Evolutionary conservation across 2,888 invertebrate genomes (phyloP).

Genomic region (Crocallis elinguaria): DNA sequence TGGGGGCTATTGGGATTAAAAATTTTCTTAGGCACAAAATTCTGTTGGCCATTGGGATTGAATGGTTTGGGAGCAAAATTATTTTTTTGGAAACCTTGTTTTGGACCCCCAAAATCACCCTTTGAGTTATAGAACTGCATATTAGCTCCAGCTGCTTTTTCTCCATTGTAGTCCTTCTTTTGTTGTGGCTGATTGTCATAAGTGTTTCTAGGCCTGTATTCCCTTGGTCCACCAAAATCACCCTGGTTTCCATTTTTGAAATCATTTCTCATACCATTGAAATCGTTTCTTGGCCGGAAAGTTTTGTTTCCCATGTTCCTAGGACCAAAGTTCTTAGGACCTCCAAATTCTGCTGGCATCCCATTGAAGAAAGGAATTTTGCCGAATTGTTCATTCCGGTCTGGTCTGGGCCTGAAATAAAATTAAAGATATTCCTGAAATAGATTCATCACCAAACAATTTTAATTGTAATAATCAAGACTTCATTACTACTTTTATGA

Average conservation of each 20-base stretch:
- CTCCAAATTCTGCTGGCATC: slow-evolving; percentile 76
- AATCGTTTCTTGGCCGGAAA: slow-evolving; percentile 79
- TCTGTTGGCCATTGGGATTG: slow-evolving; percentile 64
- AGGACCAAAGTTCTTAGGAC: slow-evolving; percentile 79
- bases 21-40: slow-evolving; percentile 68
- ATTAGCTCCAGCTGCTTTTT: slow-evolving; percentile 64
- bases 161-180: slow-evolving; percentile 70
- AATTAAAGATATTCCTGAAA: no score
- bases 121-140: slow-evolving; percentile 78
- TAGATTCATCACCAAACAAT: no score
- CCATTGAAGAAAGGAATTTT: slow-evolving; percentile 82
- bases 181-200: slow-evolving; percentile 68
- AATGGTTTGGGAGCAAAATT: slow-evolving; percentile 72
- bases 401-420: slow-evolving; percentile 86
- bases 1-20: slow-evolving; percentile 66
- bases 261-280: slow-evolving; percentile 77
- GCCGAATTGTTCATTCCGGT: slow-evolving; percentile 87
- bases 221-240: slow-evolving; percentile 81
- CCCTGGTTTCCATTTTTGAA: slow-evolving; percentile 71
- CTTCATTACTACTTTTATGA: no score
- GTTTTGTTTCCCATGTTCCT: slow-evolving; percentile 75
- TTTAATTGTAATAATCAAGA: no score
- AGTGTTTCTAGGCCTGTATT: slow-evolving; percentile 73
- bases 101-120: slow-evolving; percentile 80
- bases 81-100: slow-evolving; percentile 70